A percentile compares a stretch with the other conserved stretches of the same genome.
Evolutionary conservation across 2,113 vertebrate genomes (phyloP).

Genomic region (Callithrix jacchus): DNA sequence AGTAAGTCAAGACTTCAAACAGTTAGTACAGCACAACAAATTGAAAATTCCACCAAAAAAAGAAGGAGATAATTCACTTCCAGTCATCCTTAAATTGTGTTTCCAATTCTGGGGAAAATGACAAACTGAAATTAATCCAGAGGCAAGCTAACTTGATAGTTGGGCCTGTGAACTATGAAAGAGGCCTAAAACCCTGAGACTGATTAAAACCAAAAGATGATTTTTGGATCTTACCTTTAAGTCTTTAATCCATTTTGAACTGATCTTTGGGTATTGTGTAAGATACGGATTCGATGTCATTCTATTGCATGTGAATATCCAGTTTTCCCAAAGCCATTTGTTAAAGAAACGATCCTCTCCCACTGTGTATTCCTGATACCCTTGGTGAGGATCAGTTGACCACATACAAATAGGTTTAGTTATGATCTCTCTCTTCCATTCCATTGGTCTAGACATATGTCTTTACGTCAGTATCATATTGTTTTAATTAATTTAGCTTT

Average conservation of each 20-base stretch:
- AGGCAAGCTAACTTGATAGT: not conserved
- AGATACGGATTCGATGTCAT: not conserved
- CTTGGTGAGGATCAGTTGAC: not conserved
- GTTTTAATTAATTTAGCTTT: not conserved
- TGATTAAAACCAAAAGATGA: not conserved
- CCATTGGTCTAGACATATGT: not conserved
- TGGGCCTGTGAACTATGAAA: not conserved
- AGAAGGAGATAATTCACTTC: not conserved
- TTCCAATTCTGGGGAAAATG: not conserved
- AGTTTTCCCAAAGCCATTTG: not conserved
- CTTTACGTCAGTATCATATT: not conserved
- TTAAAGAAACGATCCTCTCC: not conserved
- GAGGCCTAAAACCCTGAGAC: not conserved
- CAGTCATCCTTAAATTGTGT: not conserved
- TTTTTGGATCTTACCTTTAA: not conserved
- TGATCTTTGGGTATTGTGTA: not conserved
- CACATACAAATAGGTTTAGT: not conserved
- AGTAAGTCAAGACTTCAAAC: not conserved
- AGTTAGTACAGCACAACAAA: not conserved
- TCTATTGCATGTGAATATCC: not conserved
- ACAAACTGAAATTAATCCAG: not conserved
- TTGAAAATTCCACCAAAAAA: not conserved
- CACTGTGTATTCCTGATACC: not conserved
- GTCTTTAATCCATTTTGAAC: not conserved
- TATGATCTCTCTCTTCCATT: not conserved